Conservation (phyloP, 2,888 invertebrate genomes). For the Thereva nobilitata region DNA sequence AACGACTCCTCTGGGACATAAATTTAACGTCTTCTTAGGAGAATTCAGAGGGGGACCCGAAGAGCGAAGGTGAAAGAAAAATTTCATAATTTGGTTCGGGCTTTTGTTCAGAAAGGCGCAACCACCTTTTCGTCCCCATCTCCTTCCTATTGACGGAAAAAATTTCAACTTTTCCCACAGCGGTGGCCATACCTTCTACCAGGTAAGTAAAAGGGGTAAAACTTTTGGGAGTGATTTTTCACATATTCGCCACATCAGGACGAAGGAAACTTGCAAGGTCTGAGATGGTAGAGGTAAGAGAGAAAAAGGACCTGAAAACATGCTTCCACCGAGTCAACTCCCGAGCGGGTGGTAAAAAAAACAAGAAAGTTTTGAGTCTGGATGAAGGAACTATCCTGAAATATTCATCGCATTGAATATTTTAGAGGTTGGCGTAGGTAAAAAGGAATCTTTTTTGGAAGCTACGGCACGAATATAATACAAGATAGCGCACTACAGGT, state of each 20-base stretch:
- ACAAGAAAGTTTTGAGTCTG: slow-evolving; percentile 24
- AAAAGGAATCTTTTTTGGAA: slow-evolving; percentile 20
- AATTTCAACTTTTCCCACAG: too few species aligned
- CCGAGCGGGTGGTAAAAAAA: slow-evolving; percentile 15
- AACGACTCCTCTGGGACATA: slow-evolving; percentile 33
- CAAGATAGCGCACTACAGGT: neutral
- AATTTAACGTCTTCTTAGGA: slow-evolving; percentile 21
- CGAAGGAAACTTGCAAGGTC: slow-evolving; percentile 6
- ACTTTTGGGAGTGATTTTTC: slow-evolving; percentile 33
- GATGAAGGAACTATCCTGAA: slow-evolving; percentile 33
- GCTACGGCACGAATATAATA: slow-evolving; percentile 22
- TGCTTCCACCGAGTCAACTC: slow-evolving; percentile 2
- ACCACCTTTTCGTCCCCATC: slow-evolving; percentile 11
- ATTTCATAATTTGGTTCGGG: slow-evolving; percentile 33
- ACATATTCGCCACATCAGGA: slow-evolving; percentile 23
- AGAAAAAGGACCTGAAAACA: slow-evolving; percentile 18
- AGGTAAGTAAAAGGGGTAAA: slow-evolving; percentile 9
- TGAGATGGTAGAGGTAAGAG: too few species aligned
- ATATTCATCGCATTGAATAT: slow-evolving; percentile 38
- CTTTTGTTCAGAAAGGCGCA: slow-evolving; percentile 29
- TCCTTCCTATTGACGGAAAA: too few species aligned
- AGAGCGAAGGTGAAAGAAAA: slow-evolving; percentile 10
- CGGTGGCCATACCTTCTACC: neutral
- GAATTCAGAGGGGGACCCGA: slow-evolving; percentile 2
- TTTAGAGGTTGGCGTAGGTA: slow-evolving; percentile 33